These are phyloP conservation scores for Eueremaeus valkanovi DNA, from an alignment of 2,888 invertebrate genomes.

Conservation along the genomic window DNA sequence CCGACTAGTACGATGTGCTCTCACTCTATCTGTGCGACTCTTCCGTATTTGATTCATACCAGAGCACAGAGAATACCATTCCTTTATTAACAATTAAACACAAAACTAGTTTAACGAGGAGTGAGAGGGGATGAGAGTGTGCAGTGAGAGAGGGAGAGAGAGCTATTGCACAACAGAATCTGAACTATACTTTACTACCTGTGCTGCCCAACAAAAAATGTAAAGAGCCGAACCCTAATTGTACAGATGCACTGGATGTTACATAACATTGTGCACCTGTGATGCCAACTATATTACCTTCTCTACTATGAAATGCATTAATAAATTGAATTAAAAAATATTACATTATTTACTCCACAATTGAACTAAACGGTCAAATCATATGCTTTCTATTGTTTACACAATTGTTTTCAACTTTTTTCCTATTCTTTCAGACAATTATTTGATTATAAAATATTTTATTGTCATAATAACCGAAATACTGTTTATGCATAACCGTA, in stretches of 20 bases:
- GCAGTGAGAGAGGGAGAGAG: neutral
- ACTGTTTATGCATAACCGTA: too few species aligned
- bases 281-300: neutral
- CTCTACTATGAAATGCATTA: neutral
- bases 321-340: neutral
- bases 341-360: neutral
- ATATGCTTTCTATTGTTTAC: constrained; percentile 14
- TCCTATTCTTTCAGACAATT: neutral
- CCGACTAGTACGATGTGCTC: constrained; percentile 17
- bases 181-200: too few species aligned
- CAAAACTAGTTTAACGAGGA: constrained; percentile 20
- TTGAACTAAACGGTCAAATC: constrained; percentile 8
- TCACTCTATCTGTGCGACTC: neutral
- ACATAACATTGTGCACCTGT: neutral
- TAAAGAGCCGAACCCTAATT: neutral
- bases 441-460: neutral
- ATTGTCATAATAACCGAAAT: neutral
- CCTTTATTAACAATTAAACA: neutral
- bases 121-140: constrained; percentile 29
- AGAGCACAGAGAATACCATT: too few species aligned
- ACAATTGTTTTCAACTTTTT: neutral
- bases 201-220: neutral
- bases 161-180: constrained; percentile 15
- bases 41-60: constrained; percentile 5
- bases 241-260: neutral